A percentile compares a stretch with the other conserved stretches of the same genome.
Evolutionary conservation across 2,888 invertebrate species (phyloP).

Genomic region (Netelia virgata): DNA sequence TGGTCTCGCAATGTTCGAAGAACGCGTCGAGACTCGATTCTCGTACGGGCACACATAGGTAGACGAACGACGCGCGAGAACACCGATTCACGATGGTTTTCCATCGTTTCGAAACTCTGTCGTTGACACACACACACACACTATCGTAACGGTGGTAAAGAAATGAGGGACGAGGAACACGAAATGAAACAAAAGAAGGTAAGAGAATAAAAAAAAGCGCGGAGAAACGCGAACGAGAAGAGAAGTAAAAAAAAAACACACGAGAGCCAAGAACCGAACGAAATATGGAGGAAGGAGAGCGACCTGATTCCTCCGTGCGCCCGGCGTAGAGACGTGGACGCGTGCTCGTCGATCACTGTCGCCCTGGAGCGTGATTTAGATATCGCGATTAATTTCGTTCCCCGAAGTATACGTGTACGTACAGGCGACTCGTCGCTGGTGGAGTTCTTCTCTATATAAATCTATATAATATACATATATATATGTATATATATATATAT

Average conservation of each 20-base stretch:
- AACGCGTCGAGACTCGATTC: too few relatives aligned
- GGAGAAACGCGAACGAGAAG: neutral
- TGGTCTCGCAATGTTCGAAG: too few relatives aligned
- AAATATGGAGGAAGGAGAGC: constrained; percentile 64
- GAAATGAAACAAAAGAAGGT: constrained; percentile 8
- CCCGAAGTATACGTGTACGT: constrained; percentile 59
- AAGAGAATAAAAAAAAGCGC: constrained; percentile 8
- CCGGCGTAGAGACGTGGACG: constrained; percentile 58
- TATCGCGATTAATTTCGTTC: constrained; percentile 77
- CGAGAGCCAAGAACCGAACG: constrained; percentile 51
- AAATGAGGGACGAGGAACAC: constrained; percentile 70
- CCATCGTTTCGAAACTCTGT: constrained; percentile 66
- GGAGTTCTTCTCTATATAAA: constrained; percentile 44
- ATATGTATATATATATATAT: constrained; percentile 2
- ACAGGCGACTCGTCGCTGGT: constrained; percentile 51
- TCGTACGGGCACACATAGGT: too few relatives aligned
- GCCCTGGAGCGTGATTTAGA: constrained; percentile 76
- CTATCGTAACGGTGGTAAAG: constrained; percentile 73
- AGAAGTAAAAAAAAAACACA: constrained; percentile 10
- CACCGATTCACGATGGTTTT: constrained; percentile 23
- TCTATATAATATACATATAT: constrained; percentile 30
- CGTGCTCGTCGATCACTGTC: constrained; percentile 76
- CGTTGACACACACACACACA: constrained; percentile 54
- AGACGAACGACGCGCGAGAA: neutral
- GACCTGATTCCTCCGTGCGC: constrained; percentile 63